Evolutionary conservation across 2,888 invertebrate species (phyloP), one percentile per base, ranked within the genome.

Genomic region (Parascotia fuliginaria): DNA sequence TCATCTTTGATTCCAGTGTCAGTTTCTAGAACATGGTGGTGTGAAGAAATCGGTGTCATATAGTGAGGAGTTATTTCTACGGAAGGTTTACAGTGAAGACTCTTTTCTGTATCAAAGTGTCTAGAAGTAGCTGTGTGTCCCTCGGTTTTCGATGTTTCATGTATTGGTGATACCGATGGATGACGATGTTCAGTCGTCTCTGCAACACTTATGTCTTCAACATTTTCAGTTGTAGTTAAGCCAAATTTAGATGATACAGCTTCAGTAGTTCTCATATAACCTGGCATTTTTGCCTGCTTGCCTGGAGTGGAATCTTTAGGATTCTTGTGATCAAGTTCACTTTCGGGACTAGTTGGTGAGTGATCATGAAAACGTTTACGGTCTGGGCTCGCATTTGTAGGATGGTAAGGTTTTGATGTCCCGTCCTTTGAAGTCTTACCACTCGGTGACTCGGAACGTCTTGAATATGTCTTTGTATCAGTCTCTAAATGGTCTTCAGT

Each of bases 221-320:
- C 13, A 36, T 62, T 47, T 15, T 62, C 56, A 27, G 29, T 48
- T 2, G 51, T 15, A 24, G 50, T 50, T 1, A 61, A 65, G 36
- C 57, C 60, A 13, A 56, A 55, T 57, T 66, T 47, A 12, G 55
- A 58, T 37, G 43, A 43, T 39, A 55, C 59, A n/a, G 67, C 63
- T 28, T 58, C 43, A 4, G 63, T 62, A 3, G 46, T 59, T 41
- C 51, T 69, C 22, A 42, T 60, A 12, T 58, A 61, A 33, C 43
- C 42, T 5, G 70, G 67, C 11, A 55, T 46, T 15, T 34, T 39
- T 31, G 44, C 14, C 6, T 31, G 24, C 36, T 27, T 38, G 11
- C 0, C 28, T 19, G 22, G 9, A 24, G 40, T 27, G n/a, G 19
- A 33, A 24, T 55, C 55, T 19, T 46, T 36, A 9, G 49, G 31